A percentile compares a stretch with the other conserved stretches of the same genome.
Evolutionary conservation across 2,113 vertebrate genomes (phyloP).

Genomic region (Brienomyrus longianalis): DNA sequence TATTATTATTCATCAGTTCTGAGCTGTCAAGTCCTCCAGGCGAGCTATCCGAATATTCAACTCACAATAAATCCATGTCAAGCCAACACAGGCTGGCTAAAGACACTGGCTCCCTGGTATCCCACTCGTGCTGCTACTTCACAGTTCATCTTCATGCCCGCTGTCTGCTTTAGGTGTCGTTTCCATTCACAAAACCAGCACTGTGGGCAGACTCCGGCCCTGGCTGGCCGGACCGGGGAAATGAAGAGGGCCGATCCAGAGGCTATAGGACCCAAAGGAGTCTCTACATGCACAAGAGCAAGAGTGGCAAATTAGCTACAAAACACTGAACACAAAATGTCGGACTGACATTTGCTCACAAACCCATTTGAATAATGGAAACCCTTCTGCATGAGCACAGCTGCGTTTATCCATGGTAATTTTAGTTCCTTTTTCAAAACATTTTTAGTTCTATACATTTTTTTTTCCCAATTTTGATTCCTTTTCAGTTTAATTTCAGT

Average conservation of each 20-base stretch:
- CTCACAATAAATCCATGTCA: background rate
- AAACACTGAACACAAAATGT: background rate
- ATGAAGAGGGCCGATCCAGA: background rate
- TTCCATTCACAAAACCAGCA: background rate
- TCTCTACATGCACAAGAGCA: background rate
- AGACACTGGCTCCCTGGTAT: background rate
- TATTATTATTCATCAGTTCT: background rate
- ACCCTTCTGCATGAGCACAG: background rate
- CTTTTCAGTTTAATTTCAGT: background rate
- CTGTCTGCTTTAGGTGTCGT: background rate
- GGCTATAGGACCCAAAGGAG: background rate
- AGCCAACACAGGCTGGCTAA: background rate
- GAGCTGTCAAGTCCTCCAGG: background rate
- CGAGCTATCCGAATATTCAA: background rate
- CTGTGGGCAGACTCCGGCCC: background rate
- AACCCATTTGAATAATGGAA: background rate
- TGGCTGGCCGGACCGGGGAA: background rate
- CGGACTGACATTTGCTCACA: background rate
- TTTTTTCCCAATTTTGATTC: background rate
- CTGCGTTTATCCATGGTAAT: background rate
- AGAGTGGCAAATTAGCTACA: background rate
- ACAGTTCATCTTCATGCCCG: background rate
- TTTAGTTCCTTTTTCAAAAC: background rate
- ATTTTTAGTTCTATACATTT: background rate
- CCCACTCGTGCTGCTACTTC: background rate